Percentiles rank a stretch among this genome's conserved stretches.
phyloP scores from a whole-genome alignment of 2,797 vertebrate genomes.

The Poecilia wingei region DNA sequence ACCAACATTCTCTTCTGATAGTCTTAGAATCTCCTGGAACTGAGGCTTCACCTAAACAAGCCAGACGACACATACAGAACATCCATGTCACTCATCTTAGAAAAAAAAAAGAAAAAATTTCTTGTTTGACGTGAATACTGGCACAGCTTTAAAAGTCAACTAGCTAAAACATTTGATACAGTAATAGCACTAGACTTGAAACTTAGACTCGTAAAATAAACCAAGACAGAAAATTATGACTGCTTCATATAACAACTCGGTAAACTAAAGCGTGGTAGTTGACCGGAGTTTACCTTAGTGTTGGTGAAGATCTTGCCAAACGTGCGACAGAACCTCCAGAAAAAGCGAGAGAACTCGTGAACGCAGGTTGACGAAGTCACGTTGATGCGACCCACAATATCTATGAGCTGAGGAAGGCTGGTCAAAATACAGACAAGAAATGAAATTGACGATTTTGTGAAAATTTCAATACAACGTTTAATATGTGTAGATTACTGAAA shows the following conservation, averaged over 20 bases:
- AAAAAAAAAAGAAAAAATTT: neutral
- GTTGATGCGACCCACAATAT: slow-evolving; percentile 95
- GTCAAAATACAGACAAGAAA: slow-evolving; percentile 49
- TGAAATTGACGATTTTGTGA: neutral
- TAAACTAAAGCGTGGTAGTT: neutral
- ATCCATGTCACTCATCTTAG: neutral
- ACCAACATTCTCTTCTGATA: slow-evolving; percentile 98
- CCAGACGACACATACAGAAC: slow-evolving; percentile 1
- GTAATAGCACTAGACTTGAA: neutral
- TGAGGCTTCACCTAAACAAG: slow-evolving; percentile 93
- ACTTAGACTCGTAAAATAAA: neutral
- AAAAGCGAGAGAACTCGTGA: slow-evolving; percentile 98
- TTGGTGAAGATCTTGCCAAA: slow-evolving; percentile 99
- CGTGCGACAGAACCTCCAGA: slow-evolving; percentile 97
- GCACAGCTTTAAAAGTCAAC: neutral
- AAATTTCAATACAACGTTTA: neutral
- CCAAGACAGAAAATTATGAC: neutral
- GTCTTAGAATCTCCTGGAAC: slow-evolving; percentile 96
- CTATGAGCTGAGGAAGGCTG: slow-evolving; percentile 93
- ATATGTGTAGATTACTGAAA: neutral
- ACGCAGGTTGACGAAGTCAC: slow-evolving; percentile 95
- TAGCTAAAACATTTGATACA: neutral
- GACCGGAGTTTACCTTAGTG: slow-evolving; percentile 77
- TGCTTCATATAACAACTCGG: neutral
- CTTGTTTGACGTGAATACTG: neutral